These are phyloP conservation scores for Pachyuromys duprasi DNA, from an alignment of 2,797 vertebrate species.

Conservation along the genomic window DNA sequence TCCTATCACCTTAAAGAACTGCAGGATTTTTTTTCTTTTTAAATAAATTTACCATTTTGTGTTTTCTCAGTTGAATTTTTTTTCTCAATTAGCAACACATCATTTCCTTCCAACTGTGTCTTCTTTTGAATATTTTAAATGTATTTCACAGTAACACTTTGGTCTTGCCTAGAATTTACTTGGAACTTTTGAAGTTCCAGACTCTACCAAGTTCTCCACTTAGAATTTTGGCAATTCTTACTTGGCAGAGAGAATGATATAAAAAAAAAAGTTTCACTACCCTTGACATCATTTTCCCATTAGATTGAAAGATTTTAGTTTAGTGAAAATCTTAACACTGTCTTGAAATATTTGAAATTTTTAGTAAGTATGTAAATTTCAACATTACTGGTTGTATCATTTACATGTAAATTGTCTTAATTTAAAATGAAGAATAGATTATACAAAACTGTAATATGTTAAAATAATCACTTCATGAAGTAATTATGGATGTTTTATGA, in stretches of 20 bases:
- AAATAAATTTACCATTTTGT: not conserved
- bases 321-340: not conserved
- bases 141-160: not conserved
- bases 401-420: not conserved
- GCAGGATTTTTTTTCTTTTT: not conserved
- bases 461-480: not conserved
- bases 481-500: not conserved
- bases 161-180: conserved; percentile 24
- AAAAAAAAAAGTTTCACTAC: not conserved
- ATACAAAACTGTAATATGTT: not conserved
- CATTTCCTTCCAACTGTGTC: conserved; percentile 39
- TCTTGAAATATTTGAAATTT: conserved; percentile 20
- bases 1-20: not conserved
- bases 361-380: not conserved
- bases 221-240: conserved; percentile 2
- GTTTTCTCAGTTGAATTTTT: not conserved
- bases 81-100: conserved; percentile 14
- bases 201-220: not conserved
- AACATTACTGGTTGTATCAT: not conserved
- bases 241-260: not conserved
- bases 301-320: not conserved
- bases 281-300: not conserved
- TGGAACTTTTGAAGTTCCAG: not conserved
- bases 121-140: conserved; percentile 26
- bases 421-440: not conserved